Base-by-base conservation (phyloP, 2,888 invertebrate genomes). In the Drosophila yooni region DNA sequence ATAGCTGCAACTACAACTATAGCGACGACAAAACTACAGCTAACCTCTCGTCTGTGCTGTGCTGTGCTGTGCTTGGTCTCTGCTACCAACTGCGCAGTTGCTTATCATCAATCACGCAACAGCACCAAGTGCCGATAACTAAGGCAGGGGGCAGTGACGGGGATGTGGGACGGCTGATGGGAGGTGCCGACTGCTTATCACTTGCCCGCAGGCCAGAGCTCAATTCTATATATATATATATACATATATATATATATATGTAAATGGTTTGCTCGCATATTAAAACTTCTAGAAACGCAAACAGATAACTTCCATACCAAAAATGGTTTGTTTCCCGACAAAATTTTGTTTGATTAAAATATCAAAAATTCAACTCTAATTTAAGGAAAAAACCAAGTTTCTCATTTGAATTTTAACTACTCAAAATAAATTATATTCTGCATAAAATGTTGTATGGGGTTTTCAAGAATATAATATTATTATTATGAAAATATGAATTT, bases 71-170 rank as follows among this genome's bases (percentile, higher is more conserved):
- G 46, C 29, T 40, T 38, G 43, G 34, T 65, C 61, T 64, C 54
- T 36, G 38, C 38, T 31, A 46, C 48, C 66, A 71, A 80, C 83
- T 81, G 83, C 85, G 79, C 82, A 82, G 64, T 81, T 81, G 67
- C 79, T 82, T 80, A 80, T 80, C 79, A 82, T 80, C 79, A 82
- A 62, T 63, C 60, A 46, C 62, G 34, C 71, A 71, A 70, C 71
- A 25, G 25, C 36, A 38, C 52, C 69, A 65, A 62, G 40, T 59
- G 54, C 36, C 64, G 72, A 72, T 72, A 72, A 72, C 57, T 58
- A 34, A 33, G 31, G 36, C 21, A 10, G 11, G 6, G 57, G 18
- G 21, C 46, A 2, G 46, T 8, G 15, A 46, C 13, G 21, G 46
- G 46, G 4, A 25, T 34, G 7, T 18, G 18, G 11, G n/a, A 50